Evolutionary conservation across 1,140 invertebrate genomes (phyloP).

Genomic region (Tetramorium alpestre): DNA sequence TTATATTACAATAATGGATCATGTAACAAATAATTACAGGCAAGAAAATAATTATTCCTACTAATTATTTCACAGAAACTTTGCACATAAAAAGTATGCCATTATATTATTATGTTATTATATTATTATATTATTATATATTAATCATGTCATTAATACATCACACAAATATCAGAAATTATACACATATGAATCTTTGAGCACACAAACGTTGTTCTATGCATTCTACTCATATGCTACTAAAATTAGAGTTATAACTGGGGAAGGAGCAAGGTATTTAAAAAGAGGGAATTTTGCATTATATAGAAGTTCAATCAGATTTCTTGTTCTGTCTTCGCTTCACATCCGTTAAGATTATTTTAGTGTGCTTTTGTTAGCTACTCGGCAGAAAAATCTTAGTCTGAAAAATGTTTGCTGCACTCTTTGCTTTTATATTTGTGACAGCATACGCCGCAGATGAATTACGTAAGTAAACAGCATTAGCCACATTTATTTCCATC

Average conservation of each 20-base stretch:
- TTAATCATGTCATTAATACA: too few species aligned
- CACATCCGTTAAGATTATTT: not conserved
- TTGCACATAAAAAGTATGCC: not conserved
- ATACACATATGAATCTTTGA: too few species aligned
- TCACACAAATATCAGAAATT: too few species aligned
- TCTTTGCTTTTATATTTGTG: too few species aligned
- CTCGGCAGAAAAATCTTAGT: not conserved
- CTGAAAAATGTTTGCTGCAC: not conserved
- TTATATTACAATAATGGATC: too few species aligned
- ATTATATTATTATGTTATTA: too few species aligned
- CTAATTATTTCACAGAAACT: not conserved
- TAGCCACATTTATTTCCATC: not conserved
- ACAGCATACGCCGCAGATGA: not conserved
- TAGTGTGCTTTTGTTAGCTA: not conserved
- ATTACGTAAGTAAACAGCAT: slow-evolving; percentile 17
- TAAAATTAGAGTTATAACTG: not conserved
- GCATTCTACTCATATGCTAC: too few species aligned
- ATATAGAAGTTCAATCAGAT: slow-evolving; percentile 71
- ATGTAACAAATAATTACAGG: not conserved
- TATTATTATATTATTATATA: too few species aligned
- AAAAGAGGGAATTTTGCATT: slow-evolving; percentile 36
- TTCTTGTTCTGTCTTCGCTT: slow-evolving; percentile 10
- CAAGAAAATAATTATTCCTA: not conserved
- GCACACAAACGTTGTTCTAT: not conserved
- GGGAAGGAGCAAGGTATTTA: not conserved